Evolutionary conservation across 2,797 vertebrate genomes (phyloP), one percentile per base, ranked within the genome.

Genomic region (Otolemur crassicaudatus): DNA sequence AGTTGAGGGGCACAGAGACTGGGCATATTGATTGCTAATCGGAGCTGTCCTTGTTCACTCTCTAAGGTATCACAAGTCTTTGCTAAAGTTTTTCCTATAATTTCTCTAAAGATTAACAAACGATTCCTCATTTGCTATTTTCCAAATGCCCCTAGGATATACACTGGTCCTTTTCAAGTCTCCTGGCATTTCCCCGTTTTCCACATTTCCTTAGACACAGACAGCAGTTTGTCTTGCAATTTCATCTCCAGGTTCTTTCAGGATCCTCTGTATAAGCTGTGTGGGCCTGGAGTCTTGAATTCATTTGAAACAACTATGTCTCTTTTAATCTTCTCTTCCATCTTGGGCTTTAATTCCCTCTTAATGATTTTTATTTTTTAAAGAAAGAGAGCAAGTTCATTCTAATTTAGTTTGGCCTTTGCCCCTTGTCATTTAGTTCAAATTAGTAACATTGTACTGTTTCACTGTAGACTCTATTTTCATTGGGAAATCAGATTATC

Each of bases 381-480:
- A 84, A 92, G 70, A 91, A 75, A 90, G 27, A 43, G 56, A 63
- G 20, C 58, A 46, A 87, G 65, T 95, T 95, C 76, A 93, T 67
- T 61, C 27, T 20, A 73, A 96, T 81, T 87, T 46, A 40, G 58
- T 73, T 29, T 92, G 93, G 72, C 94, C 90, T 93, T 70, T 92
- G 37, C 60, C 46, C 53, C 81, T 76, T 89, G 70, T 40, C 75
- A 61, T 90, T 94, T 89, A 84, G 77, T 63, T 77, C 83, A 75
- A 75, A 93, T 79, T 77, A 72, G 75, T 77, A 67, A 85, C 63
- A 19, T 37, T 43, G 61, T 49, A 34, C 27, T 75, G n/a, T 70
- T 91, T 91, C 73, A 70, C 70, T 69, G 90, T 73, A 63, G 60
- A 79, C 14, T 53, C 53, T 80, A 27, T 93, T 96, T 97, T 83